These are phyloP conservation scores for Hypocryptadius cinnamomeus DNA, from an alignment of 2,113 vertebrate species.

Conservation along the genomic window DNA sequence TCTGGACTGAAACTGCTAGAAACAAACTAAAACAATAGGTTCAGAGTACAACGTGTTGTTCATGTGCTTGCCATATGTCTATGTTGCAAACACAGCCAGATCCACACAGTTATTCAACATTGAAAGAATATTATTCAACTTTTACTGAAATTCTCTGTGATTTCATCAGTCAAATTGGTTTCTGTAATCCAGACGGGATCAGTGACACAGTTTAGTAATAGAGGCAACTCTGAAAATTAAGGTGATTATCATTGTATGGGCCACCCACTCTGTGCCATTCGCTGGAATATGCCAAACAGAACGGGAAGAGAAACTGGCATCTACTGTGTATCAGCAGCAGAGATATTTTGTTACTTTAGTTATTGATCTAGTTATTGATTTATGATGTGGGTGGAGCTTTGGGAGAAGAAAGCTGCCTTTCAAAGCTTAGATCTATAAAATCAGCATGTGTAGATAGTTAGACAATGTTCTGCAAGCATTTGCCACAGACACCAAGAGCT, in stretches of 20 bases:
- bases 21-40: conserved; percentile 63
- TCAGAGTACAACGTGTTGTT: conserved; percentile 10
- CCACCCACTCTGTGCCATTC: conserved; percentile 54
- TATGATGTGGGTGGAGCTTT: conserved; percentile 2
- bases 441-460: conserved; percentile 1
- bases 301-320: conserved; percentile 31
- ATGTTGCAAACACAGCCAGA: conserved; percentile 48
- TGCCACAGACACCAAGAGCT: background rate
- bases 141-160: conserved; percentile 61
- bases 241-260: background rate
- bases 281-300: background rate
- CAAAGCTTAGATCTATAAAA: conserved; percentile 13
- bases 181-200: conserved; percentile 65
- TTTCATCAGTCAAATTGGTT: conserved; percentile 40
- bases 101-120: conserved; percentile 48
- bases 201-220: conserved; percentile 27
- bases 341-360: conserved; percentile 41
- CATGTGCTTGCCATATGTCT: conserved; percentile 68
- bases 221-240: conserved; percentile 51
- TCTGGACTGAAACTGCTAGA: conserved; percentile 47
- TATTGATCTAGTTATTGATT: conserved; percentile 47
- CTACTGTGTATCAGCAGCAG: conserved; percentile 24
- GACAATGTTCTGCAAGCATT: background rate
- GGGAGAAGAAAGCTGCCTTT: conserved; percentile 23
- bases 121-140: conserved; percentile 64